Evolutionary conservation across 1,140 invertebrate species (phyloP), one percentile per base, ranked within the genome.

Genomic region (Saccostrea cuccullata): DNA sequence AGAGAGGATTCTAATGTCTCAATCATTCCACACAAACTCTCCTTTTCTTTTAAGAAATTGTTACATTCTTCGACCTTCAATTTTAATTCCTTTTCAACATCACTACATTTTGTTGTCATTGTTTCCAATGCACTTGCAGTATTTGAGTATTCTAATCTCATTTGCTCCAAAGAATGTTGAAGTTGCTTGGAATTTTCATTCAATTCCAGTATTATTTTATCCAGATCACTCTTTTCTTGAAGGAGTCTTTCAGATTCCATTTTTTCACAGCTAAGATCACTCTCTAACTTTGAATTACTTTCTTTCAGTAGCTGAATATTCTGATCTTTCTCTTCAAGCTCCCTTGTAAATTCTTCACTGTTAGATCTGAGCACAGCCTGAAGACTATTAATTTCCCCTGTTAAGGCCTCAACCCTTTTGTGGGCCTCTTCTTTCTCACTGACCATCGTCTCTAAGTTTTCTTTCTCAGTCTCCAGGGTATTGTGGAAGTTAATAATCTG

Each of bases 171-270:
- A 36, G 70, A 77, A 77, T 77, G 9, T 13, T 13, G 8, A 26
- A 77, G 70, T 30, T 77, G 23, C 36, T 77, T 26, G 13, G 70
- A 36, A 77, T 77, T 36, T 36, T 30, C 70, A 77, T 77, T 77
- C 70, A 77, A 77, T 8, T 77, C 70, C 70, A 77, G 15, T 15
- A 77, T 77, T 26, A 77, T 77, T 77, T 84, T 84, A 55, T 84
- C 82, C 20, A 55, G 40, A 55, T 84, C 82, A 84, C n/a, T 56
- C 20, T 84, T 84, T 6, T 84, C 82, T 55, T 47, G n/a, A 17
- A 84, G 40, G 15, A 84, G 82, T 30, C 11, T 84, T 84, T 84
- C 47, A 55, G 55, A 77, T 30, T 17, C 30, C 2, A 77, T 4
- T 77, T 77, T 84, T 84, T 55, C 55, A 55, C 82, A 8, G 15